Base-by-base conservation (phyloP, 1,140 invertebrate species). In the Battus philenor region DNA sequence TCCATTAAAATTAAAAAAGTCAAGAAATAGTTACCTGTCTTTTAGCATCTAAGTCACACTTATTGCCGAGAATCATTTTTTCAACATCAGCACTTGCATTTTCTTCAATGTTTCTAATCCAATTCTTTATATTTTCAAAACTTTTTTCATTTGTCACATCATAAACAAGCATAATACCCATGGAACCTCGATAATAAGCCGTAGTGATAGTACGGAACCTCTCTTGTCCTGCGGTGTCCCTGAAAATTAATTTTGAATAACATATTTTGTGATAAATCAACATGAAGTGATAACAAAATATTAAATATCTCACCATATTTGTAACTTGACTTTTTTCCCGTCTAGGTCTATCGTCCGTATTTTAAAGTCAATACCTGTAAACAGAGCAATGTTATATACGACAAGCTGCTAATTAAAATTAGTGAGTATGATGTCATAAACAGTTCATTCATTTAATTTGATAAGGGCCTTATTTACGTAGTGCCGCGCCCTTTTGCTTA, bases 1-100 rank as follows among this genome's bases (percentile, higher is more conserved):
- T n/a, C n/a, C n/a, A n/a, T n/a, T n/a, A n/a, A n/a, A n/a, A n/a
- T n/a, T n/a, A n/a, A n/a, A n/a, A n/a, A n/a, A n/a, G n/a, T n/a
- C n/a, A 45, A 30, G 17, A 31, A 18, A 13, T 48, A 58, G 90
- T 93, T 49, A 99, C 97, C 69, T 96, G 93, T 87, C 98, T 90
- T 87, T 97, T 98, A 68, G 97, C 96, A 74, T 97, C 94, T 94
- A 99, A 97, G 89, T 99, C 98, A 92, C 97, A 98, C 89, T 99
- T 99, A 85, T 99, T 99, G 39, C 98, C 98, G 62, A 99, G 88
- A 67, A 99, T 97, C 98, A 99, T 99, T 86, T 99, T 99, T 70
- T 99, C 98, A 39, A 99, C 98, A 90, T 99, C 97, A 88, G 99
- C 98, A 89, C 97, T 99, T 11, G 98, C 98, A 90, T 99, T 97